These are phyloP conservation scores for Squalus acanthias DNA, from an alignment of 2,797 vertebrate species.

Conservation along the genomic window DNA sequence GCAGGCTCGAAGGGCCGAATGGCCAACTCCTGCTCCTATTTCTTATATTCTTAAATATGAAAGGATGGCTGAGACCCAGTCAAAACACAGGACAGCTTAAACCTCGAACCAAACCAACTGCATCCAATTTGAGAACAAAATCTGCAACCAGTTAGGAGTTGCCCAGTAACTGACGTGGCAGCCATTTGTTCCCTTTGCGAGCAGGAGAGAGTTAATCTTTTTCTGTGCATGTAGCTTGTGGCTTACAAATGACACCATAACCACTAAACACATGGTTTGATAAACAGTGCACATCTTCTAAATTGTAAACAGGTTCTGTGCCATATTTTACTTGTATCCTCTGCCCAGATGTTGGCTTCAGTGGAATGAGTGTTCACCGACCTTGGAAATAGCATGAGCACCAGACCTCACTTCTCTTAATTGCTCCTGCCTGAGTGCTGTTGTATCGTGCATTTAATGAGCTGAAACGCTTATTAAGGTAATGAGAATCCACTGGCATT, in stretches of 20 bases:
- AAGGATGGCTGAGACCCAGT: neutral
- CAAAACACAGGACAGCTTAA: neutral
- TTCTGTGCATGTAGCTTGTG: neutral
- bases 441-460: neutral
- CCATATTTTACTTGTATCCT: conserved; percentile 31
- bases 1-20: too few species aligned
- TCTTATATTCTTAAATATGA: neutral
- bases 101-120: neutral
- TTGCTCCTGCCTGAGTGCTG: neutral
- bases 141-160: neutral
- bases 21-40: too few species aligned
- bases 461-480: neutral
- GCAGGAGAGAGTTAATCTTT: neutral
- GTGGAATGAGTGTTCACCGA: conserved; percentile 6
- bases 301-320: conserved; percentile 28
- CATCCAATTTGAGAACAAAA: conserved; percentile 17
- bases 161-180: neutral
- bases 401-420: neutral
- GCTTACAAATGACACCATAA: conserved; percentile 10
- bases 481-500: neutral
- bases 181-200: conserved; percentile 18
- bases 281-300: conserved; percentile 23
- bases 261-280: conserved; percentile 36
- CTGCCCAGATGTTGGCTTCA: neutral
- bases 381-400: neutral